Evolutionary conservation across 1,140 invertebrate genomes (phyloP).

Genomic region (Diorhabda elongata): DNA sequence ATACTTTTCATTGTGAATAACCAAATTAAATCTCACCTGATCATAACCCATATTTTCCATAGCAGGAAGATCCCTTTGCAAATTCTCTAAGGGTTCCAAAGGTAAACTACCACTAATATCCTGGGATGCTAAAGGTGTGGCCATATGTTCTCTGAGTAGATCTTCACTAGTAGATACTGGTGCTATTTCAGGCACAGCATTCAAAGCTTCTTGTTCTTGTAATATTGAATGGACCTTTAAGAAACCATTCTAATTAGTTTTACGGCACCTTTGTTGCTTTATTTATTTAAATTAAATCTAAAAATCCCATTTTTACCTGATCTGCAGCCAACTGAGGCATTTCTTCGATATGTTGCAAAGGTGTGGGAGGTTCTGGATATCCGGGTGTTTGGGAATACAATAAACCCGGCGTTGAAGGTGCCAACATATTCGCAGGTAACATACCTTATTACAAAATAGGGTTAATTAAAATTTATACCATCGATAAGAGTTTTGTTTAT

Average conservation of each 20-base stretch:
- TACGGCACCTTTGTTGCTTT: no score
- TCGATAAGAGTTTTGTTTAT: no score
- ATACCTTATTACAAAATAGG: background rate
- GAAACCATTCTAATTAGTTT: background rate
- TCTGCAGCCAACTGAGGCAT: conserved; percentile 54
- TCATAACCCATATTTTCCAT: conserved; percentile 70
- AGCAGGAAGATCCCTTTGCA: conserved; percentile 47
- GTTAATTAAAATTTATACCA: no score
- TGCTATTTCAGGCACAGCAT: conserved; percentile 36
- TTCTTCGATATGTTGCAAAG: conserved; percentile 42
- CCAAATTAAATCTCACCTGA: conserved; percentile 44
- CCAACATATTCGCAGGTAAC: background rate
- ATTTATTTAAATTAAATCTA: no score
- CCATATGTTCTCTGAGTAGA: conserved; percentile 29
- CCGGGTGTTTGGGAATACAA: conserved; percentile 26
- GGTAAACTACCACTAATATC: conserved; percentile 36
- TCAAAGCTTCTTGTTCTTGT: conserved; percentile 41
- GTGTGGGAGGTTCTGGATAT: conserved; percentile 42
- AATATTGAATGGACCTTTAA: conserved; percentile 40
- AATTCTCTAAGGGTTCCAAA: conserved; percentile 32
- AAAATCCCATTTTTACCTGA: conserved; percentile 40
- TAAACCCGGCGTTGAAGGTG: conserved; percentile 11
- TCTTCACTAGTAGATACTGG: conserved; percentile 35
- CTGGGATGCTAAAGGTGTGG: conserved; percentile 34
- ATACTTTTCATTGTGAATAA: no score